A percentile compares a stretch with the other conserved stretches of the same genome.
phyloP scores from a whole-genome alignment of 2,888 invertebrate species.

The Melanotus villosus region DNA sequence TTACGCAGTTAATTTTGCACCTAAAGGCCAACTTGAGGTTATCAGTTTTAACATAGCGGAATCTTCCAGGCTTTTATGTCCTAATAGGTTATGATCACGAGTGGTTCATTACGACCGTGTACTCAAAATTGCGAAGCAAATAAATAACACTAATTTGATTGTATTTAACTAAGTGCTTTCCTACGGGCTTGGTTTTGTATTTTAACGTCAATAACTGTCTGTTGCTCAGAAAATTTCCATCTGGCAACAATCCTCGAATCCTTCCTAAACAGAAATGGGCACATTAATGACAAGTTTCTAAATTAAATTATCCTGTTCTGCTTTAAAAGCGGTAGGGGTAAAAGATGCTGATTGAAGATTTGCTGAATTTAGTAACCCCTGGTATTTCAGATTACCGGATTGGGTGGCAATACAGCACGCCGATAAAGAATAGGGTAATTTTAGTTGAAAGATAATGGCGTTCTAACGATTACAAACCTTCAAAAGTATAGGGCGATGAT shows the following conservation, averaged over 20 bases:
- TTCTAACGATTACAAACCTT: too few relatives aligned
- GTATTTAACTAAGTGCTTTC: background rate
- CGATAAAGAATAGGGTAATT: too few relatives aligned
- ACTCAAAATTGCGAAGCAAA: background rate
- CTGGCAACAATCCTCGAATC: too few relatives aligned
- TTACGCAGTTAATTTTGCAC: conserved; percentile 23
- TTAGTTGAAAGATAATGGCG: background rate
- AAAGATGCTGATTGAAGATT: background rate
- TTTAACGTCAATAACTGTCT: background rate
- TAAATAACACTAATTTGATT: background rate
- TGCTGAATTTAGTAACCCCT: background rate
- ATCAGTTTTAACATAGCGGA: conserved; percentile 12
- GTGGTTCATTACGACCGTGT: background rate
- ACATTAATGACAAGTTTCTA: too few relatives aligned
- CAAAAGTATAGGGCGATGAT: too few relatives aligned
- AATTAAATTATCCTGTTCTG: too few relatives aligned
- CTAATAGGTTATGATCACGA: conserved; percentile 15
- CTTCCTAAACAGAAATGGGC: too few relatives aligned
- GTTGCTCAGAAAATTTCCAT: too few relatives aligned
- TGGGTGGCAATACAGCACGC: background rate
- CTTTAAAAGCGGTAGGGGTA: too few relatives aligned
- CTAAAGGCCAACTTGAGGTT: conserved; percentile 15
- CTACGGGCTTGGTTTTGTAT: background rate
- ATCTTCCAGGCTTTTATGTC: background rate
- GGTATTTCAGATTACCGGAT: background rate